These are phyloP conservation scores for Dipodomys ordii DNA, from an alignment of 2,113 vertebrate species.

Conservation along the genomic window DNA sequence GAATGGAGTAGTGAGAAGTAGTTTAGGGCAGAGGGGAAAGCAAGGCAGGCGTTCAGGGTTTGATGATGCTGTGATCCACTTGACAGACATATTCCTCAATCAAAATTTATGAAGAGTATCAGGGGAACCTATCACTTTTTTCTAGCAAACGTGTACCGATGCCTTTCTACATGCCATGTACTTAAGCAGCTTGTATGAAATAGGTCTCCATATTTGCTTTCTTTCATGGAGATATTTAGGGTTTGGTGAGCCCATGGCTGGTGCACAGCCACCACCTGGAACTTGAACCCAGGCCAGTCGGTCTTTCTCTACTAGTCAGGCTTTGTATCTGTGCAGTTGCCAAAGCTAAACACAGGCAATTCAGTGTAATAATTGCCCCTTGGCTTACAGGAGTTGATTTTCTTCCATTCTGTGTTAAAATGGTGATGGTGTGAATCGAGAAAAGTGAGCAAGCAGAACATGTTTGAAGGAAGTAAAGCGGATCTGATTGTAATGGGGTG, in stretches of 20 bases:
- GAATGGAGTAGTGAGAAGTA: too few species aligned
- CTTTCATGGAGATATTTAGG: not conserved
- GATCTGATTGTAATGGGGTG: accelerated
- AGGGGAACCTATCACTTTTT: accelerated
- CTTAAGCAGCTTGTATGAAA: not conserved
- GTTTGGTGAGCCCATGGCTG: not conserved
- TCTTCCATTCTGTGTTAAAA: not conserved
- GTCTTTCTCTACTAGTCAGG: accelerated
- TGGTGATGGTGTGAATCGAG: not conserved
- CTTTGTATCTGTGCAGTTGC: not conserved
- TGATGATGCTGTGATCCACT: accelerated
- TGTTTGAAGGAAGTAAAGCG: not conserved
- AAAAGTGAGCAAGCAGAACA: not conserved
- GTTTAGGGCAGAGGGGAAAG: not conserved
- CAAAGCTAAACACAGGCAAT: not conserved
- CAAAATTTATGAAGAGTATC: not conserved
- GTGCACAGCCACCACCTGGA: accelerated
- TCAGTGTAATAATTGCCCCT: not conserved
- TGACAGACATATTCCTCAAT: not conserved
- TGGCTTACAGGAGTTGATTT: not conserved
- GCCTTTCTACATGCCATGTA: accelerated
- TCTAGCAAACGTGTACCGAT: accelerated
- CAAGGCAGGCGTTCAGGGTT: not conserved
- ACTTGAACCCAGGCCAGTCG: not conserved
- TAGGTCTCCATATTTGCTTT: accelerated